These are phyloP conservation scores for Eciton burchellii DNA, from an alignment of 1,140 invertebrate species.

Conservation along the genomic window DNA sequence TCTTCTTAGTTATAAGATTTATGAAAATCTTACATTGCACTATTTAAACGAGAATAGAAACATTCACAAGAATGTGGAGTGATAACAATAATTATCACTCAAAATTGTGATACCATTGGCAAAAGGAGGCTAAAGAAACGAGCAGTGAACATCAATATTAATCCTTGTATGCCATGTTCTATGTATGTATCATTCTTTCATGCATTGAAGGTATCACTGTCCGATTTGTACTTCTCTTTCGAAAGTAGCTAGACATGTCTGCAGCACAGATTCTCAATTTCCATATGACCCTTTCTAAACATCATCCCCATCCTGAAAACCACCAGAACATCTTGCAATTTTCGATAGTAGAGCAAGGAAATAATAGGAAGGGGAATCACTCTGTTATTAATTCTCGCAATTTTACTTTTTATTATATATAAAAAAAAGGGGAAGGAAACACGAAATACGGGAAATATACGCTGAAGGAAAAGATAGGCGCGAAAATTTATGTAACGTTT, in stretches of 20 bases:
- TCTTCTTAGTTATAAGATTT: slow-evolving; percentile 18
- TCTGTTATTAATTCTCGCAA: slow-evolving; percentile 3
- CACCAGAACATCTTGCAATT: slow-evolving; percentile 40
- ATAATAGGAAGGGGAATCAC: slow-evolving; percentile 31
- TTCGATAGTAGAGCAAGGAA: background rate
- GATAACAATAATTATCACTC: background rate
- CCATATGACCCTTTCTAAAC: background rate
- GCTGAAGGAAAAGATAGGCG: slow-evolving; percentile 53
- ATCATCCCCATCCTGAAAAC: slow-evolving; percentile 27
- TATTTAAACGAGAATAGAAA: slow-evolving; percentile 18
- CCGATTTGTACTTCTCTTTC: slow-evolving; percentile 12
- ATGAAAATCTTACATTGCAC: slow-evolving; percentile 24
- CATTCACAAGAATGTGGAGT: background rate
- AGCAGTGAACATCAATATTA: slow-evolving; percentile 71
- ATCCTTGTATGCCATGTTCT: slow-evolving; percentile 49
- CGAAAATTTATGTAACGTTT: slow-evolving; percentile 6
- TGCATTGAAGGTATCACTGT: slow-evolving; percentile 19
- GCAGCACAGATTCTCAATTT: slow-evolving; percentile 57
- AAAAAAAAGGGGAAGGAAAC: slow-evolving; percentile 33
- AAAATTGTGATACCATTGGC: slow-evolving; percentile 4
- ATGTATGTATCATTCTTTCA: slow-evolving; percentile 33
- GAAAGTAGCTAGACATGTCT: slow-evolving; percentile 67
- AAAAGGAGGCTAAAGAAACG: slow-evolving; percentile 17
- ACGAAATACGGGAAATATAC: slow-evolving; percentile 39
- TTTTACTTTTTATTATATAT: slow-evolving; percentile 54